Conservation (phyloP, 2,888 invertebrate species). For the Macroteleia sp. region DNA sequence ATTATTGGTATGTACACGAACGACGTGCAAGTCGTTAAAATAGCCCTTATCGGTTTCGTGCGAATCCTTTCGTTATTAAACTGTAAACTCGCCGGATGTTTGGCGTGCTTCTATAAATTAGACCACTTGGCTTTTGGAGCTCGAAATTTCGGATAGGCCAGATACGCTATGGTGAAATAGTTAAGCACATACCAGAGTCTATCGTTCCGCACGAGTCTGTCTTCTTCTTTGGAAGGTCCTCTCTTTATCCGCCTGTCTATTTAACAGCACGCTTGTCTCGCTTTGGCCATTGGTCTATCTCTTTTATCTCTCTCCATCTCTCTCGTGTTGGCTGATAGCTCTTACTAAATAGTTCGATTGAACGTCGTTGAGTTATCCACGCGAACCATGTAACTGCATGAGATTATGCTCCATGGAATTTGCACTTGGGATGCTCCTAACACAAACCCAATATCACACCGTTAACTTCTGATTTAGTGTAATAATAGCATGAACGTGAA, state of each 20-base stretch:
- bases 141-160: conserved; percentile 66
- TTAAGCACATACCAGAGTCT: conserved; percentile 71
- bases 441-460: conserved; percentile 52
- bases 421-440: conserved; percentile 67
- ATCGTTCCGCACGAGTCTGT: conserved; percentile 37
- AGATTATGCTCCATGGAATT: conserved; percentile 73
- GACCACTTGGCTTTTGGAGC: conserved; percentile 68
- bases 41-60: conserved; percentile 59
- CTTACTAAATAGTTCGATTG: conserved; percentile 75
- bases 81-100: conserved; percentile 74
- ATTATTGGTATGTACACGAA: conserved; percentile 56
- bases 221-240: conserved; percentile 15
- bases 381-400: conserved; percentile 70
- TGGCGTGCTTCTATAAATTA: conserved; percentile 77
- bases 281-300: background rate
- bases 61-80: conserved; percentile 73
- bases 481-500: conserved; percentile 62
- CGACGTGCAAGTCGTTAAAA: conserved; percentile 62
- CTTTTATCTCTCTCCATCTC: conserved; percentile 17
- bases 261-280: conserved; percentile 29
- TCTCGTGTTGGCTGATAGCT: conserved; percentile 61
- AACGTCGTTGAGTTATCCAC: conserved; percentile 67
- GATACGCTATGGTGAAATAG: conserved; percentile 72
- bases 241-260: conserved; percentile 50
- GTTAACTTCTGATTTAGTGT: conserved; percentile 64